phyloP scores from a whole-genome alignment of 2,888 invertebrate species.

The Caenorhabditis plicata region DNA sequence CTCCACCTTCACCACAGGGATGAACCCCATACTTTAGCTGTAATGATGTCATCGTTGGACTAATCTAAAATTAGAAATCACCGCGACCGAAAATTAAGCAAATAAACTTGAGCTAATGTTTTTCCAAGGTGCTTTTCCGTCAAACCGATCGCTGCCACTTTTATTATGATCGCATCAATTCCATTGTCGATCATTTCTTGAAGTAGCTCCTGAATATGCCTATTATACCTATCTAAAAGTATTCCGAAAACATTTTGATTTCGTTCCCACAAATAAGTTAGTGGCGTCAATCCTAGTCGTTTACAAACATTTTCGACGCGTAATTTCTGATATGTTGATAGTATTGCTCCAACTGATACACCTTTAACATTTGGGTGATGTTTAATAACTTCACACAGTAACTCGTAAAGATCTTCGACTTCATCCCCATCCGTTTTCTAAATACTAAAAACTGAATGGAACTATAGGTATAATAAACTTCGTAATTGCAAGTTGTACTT shows the following conservation, averaged over 20 bases:
- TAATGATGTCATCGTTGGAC: slow-evolving; percentile 84
- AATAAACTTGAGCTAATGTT: slow-evolving; percentile 34
- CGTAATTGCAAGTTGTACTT: slow-evolving; percentile 32
- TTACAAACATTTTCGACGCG: slow-evolving; percentile 78
- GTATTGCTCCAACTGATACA: slow-evolving; percentile 93
- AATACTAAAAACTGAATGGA: neutral
- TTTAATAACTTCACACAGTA: slow-evolving; percentile 79
- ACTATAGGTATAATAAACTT: no score
- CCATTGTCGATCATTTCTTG: slow-evolving; percentile 93
- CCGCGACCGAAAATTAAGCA: neutral
- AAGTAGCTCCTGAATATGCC: slow-evolving; percentile 75
- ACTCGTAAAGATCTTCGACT: slow-evolving; percentile 89
- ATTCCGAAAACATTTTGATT: slow-evolving; percentile 73
- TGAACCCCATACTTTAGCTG: slow-evolving; percentile 90
- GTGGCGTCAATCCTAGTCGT: slow-evolving; percentile 82
- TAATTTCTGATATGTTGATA: slow-evolving; percentile 96
- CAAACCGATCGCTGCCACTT: slow-evolving; percentile 84
- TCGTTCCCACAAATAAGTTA: slow-evolving; percentile 93
- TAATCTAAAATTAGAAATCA: slow-evolving; percentile 73
- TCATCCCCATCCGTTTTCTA: slow-evolving; percentile 79
- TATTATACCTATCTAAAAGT: neutral
- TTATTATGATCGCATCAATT: slow-evolving; percentile 90
- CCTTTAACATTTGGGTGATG: slow-evolving; percentile 70
- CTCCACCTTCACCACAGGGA: slow-evolving; percentile 97
- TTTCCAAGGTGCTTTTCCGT: slow-evolving; percentile 73